Evolutionary conservation across 2,797 vertebrate species (phyloP).

Genomic region (Protosalanx chinensis): DNA sequence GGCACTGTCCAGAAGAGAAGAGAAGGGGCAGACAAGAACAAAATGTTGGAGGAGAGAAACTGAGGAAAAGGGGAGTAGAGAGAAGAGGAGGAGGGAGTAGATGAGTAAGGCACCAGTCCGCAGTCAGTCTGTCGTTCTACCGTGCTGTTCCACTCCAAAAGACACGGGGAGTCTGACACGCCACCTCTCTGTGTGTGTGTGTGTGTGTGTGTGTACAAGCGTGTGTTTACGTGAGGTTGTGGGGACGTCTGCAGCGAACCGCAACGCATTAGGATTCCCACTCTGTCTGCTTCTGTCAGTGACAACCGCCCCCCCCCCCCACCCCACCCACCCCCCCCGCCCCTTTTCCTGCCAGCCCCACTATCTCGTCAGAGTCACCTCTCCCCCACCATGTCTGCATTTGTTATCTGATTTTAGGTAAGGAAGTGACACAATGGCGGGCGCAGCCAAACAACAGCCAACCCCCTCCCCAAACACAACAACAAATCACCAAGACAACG

Average conservation of each 20-base stretch:
- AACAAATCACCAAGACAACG: conserved; percentile 28
- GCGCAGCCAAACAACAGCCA: conserved; percentile 21
- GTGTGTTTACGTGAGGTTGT: background rate
- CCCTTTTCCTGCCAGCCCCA: conserved; percentile 21
- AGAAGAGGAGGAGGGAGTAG: background rate
- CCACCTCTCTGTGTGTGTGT: background rate
- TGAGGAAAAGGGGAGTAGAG: background rate
- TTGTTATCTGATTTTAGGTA: conserved; percentile 37
- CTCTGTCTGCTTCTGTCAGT: conserved; percentile 16
- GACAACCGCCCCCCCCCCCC: conserved; percentile 3
- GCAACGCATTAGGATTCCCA: conserved; percentile 5
- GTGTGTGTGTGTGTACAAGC: conserved; percentile 6
- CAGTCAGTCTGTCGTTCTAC: conserved; percentile 11
- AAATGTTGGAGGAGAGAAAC: background rate
- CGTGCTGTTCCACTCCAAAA: conserved; percentile 1
- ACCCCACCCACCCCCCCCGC: conserved; percentile 12
- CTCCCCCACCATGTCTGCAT: conserved; percentile 21
- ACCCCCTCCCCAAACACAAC: conserved; percentile 16
- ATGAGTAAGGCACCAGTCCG: background rate
- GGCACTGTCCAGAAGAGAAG: background rate
- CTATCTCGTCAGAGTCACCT: conserved; percentile 34
- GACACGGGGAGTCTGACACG: conserved; percentile 2
- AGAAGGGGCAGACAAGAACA: background rate
- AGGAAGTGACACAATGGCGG: conserved; percentile 30
- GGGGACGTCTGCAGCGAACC: conserved; percentile 13